phyloP scores from a whole-genome alignment of 2,888 invertebrate genomes.

The Eilema depressum region DNA sequence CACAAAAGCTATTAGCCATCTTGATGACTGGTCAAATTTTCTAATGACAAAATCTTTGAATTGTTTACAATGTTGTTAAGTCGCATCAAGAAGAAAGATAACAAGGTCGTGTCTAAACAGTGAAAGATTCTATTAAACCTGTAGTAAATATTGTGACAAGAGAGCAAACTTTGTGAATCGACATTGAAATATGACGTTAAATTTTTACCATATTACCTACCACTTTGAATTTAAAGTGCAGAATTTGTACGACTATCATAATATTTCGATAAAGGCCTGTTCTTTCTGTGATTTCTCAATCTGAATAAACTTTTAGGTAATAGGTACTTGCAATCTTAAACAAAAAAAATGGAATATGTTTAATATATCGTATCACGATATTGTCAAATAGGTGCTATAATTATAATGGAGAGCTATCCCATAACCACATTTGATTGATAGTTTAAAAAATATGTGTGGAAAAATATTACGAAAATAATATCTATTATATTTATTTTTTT shows the following conservation, averaged over 20 bases:
- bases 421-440: not conserved
- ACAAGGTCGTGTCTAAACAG: not conserved
- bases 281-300: not conserved
- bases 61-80: not conserved
- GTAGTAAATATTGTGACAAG: not conserved
- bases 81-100: not conserved
- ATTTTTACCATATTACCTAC: not conserved
- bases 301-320: too few species aligned
- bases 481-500: too few species aligned
- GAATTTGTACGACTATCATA: not conserved
- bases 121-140: not conserved
- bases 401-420: not conserved
- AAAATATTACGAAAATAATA: not conserved
- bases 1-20: not conserved
- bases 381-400: too few species aligned
- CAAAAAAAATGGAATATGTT: too few species aligned
- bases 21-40: conserved; percentile 1
- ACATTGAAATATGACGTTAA: not conserved
- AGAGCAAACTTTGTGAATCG: not conserved
- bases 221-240: not conserved
- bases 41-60: conserved; percentile 4
- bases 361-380: too few species aligned
- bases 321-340: too few species aligned
- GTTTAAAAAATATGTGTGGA: not conserved
- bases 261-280: not conserved